phyloP scores from a whole-genome alignment of 2,113 vertebrate genomes.

The Rhinogobius similis region DNA sequence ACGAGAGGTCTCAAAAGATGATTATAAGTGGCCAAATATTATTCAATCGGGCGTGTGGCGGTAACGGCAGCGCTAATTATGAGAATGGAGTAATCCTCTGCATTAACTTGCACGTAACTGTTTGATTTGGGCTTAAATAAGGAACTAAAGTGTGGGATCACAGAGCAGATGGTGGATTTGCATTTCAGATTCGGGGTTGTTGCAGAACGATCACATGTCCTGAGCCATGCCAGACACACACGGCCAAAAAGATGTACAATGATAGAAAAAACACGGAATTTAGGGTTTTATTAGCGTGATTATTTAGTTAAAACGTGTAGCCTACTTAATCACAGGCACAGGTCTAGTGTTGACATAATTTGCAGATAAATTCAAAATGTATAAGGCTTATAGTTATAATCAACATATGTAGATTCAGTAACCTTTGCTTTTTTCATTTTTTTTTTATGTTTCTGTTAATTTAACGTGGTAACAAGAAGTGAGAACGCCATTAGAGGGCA shows the following conservation, averaged over 20 bases:
- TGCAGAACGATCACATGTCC: constrained; percentile 8
- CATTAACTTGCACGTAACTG: constrained; percentile 19
- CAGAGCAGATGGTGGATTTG: constrained; percentile 79
- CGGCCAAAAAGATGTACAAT: constrained; percentile 15
- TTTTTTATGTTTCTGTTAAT: not conserved
- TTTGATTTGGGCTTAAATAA: constrained; percentile 45
- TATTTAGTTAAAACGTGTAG: too few relatives aligned
- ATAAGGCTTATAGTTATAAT: too few relatives aligned
- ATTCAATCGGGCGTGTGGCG: not conserved
- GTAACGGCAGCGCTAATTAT: not conserved
- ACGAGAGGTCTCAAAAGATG: not conserved
- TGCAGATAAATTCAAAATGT: not conserved
- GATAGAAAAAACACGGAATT: constrained; percentile 1
- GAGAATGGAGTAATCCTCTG: constrained; percentile 1
- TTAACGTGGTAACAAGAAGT: not conserved
- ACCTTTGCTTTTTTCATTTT: not conserved
- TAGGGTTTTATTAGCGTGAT: not conserved
- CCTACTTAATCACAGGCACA: not conserved
- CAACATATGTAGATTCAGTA: not conserved
- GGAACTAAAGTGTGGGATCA: constrained; percentile 59
- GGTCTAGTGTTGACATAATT: not conserved
- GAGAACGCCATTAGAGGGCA: not conserved
- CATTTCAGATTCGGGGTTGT: constrained; percentile 69
- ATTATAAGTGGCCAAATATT: not conserved
- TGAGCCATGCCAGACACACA: constrained; percentile 14